Percentiles rank a stretch among this genome's conserved stretches.
Evolutionary conservation across 2,113 vertebrate genomes (phyloP).

Genomic region (Oxygymnocypris stewartii): DNA sequence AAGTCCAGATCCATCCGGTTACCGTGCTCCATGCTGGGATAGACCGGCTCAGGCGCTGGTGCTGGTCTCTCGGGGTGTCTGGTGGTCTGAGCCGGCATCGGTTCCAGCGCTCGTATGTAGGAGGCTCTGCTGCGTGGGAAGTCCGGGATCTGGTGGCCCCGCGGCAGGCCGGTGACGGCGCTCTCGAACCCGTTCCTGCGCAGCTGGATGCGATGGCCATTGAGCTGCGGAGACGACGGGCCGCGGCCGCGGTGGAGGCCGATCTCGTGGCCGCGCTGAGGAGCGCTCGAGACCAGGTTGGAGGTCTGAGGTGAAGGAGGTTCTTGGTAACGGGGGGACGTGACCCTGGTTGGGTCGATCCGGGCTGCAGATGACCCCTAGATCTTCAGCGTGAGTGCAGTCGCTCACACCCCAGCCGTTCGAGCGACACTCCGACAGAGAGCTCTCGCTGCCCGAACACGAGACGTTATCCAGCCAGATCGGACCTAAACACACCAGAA

Average conservation of each 20-base stretch:
- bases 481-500: conserved; percentile 59
- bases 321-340: conserved; percentile 63
- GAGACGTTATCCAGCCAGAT: conserved; percentile 84
- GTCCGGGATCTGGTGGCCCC: conserved; percentile 67
- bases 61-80: background rate
- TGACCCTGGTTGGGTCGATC: conserved; percentile 55
- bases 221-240: conserved; percentile 57
- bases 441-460: conserved; percentile 84
- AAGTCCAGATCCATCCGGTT: conserved; percentile 55
- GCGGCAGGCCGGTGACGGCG: conserved; percentile 47
- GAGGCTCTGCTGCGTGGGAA: conserved; percentile 60
- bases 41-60: conserved; percentile 8
- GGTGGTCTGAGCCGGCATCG: conserved; percentile 39
- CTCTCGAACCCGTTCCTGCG: conserved; percentile 57
- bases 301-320: conserved; percentile 40
- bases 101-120: conserved; percentile 65
- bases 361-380: conserved; percentile 73
- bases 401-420: conserved; percentile 79
- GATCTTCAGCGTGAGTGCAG: conserved; percentile 76
- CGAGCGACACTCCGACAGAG: conserved; percentile 79
- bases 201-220: conserved; percentile 73
- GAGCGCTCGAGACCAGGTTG: background rate
- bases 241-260: conserved; percentile 64
- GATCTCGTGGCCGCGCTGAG: conserved; percentile 72
- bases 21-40: background rate